Conservation (phyloP, 2,888 invertebrate species). For the Neocrepidodera transversa region DNA sequence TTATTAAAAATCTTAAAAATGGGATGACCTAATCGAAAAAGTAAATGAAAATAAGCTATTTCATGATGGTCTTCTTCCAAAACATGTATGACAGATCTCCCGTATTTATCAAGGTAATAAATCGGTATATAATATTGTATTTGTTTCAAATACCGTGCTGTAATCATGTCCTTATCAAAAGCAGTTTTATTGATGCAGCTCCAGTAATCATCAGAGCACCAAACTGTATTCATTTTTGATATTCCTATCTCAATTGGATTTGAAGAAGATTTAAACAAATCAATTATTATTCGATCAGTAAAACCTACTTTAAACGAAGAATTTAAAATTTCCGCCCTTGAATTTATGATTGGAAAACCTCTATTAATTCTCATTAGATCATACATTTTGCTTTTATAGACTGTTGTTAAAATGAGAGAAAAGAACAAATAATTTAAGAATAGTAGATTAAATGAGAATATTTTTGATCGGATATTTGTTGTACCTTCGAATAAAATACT, state of each 20-base stretch:
- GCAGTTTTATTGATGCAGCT: constrained; percentile 22
- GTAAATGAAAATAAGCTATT: background rate
- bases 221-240: background rate
- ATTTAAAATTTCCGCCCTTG: constrained; percentile 10
- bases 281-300: background rate
- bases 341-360: constrained; percentile 1
- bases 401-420: constrained; percentile 12
- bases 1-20: background rate
- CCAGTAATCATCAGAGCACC: constrained; percentile 1
- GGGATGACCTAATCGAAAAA: constrained; percentile 2
- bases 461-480: background rate
- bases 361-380: constrained; percentile 14
- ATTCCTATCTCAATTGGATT: background rate
- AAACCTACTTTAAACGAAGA: constrained; percentile 10
- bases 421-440: constrained; percentile 11
- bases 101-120: constrained; percentile 19
- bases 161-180: constrained; percentile 16
- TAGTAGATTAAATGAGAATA: constrained; percentile 5
- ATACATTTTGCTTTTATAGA: constrained; percentile 25
- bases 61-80: constrained; percentile 4
- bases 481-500: constrained; percentile 11
- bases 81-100: constrained; percentile 20
- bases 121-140: constrained; percentile 19
- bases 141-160: constrained; percentile 8
- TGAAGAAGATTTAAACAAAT: constrained; percentile 1